Base-by-base conservation (phyloP, 1,140 invertebrate genomes). In the Drosophila sp. region DNA sequence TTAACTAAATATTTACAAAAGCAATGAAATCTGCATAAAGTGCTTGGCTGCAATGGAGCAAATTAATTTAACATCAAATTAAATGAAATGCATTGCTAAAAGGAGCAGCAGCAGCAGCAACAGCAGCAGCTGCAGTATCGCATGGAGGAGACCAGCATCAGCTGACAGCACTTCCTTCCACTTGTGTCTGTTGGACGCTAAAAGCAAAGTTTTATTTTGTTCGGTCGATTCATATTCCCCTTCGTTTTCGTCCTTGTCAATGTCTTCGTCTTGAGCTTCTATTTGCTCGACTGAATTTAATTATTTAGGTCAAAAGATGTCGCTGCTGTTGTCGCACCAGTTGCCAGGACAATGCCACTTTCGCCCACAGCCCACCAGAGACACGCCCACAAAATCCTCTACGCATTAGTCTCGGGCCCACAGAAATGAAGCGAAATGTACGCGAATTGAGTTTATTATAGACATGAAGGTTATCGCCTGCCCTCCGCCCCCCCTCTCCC, bases 31-130 rank as follows among this genome's bases (percentile, higher is more conserved):
- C 82, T 68, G 79, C 72, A 76, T 85, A 60, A 67, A 62, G 67
- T 71, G 63, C 44, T 65, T 67, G 35, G 55, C 65, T 68, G 38
- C 29, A 72, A 60, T 79, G 71, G 60, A 61, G 66, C 79, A 86
- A 86, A 87, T 86, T 86, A 86, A 87, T 87, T 86, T 86, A 82
- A 87, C 83, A 86, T 87, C 68, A 87, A 86, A 86, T 87, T 83
- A 82, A 86, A 85, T 81, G 67, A 79, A 84, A 80, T 77, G 81
- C 81, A 84, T 33, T 64, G 66, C 66, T 47, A 60, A 60, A 64
- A 47, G 27, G 23, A 38, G 35, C 29, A 56, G 50, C 44, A 47
- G 50, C 3, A 40, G 44, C 44, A 62, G 40, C 7, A 25, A 11
- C 33, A 47, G 33, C 32, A 66, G 71, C 7, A 44, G 64, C 32